Evolutionary conservation across 2,797 vertebrate genomes (phyloP), one percentile per base, ranked within the genome.

Genomic region (Epinephelus malabaricus): DNA sequence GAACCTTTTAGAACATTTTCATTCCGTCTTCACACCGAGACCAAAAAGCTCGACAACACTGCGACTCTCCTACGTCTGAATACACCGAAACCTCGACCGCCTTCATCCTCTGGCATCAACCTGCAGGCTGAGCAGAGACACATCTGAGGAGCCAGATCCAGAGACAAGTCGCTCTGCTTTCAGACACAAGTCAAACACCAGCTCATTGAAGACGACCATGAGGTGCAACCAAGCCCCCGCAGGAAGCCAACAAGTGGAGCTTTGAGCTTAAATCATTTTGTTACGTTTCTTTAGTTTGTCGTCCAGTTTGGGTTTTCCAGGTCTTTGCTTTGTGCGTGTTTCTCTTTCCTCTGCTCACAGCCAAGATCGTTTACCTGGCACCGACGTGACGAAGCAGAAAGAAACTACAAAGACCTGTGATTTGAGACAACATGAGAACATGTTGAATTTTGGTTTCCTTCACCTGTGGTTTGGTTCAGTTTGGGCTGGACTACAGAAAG

Each of bases 21-120:
- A 27, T 8, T 19, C 17, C 1, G 27, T 23, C 30, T 72, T 72
- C 46, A 27, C 55, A 62, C 23, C 15, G 67, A 83, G 59, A 67
- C 61, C 69, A 49, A 54, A 76, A 55, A 73, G 63, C 79, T 60
- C 14, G 19, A 54, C 38, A 11, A 43, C 27, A 1, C 56, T 1
- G 15, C 5, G 15, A 66, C 51, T 47, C 61, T 45, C 59, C 1
- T 14, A 21, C 19, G 6, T 3, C 27, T 17, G 19, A 59, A 17
- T 10, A 19, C 17, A 62, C 23, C 3, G 9, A 3, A 38, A 47
- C 45, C 23, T 30, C 0, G 1, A 45, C n/a, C 8, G 23, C 18
- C 47, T 8, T n/a, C 17, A 7, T 61, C 50, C 55, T 38, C 25
- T 2, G 1, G n/a, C 51, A 46, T 60, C 14, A 43, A 73, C 38